phyloP scores from a whole-genome alignment of 2,797 vertebrate genomes.

The Rhinella marina region DNA sequence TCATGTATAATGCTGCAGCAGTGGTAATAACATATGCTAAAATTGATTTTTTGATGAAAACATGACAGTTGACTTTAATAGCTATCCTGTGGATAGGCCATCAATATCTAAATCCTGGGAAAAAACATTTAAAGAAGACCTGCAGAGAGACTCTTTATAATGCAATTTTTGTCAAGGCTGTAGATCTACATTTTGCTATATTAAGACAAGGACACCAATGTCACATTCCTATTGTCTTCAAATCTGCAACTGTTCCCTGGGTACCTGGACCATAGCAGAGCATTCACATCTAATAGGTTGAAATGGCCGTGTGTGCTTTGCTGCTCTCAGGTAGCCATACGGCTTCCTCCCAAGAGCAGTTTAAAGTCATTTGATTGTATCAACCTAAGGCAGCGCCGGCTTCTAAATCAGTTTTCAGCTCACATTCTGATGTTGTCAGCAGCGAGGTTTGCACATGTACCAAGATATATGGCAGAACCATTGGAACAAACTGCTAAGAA shows the following conservation, averaged over 20 bases:
- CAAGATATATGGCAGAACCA: constrained; percentile 29
- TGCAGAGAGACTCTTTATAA: background rate
- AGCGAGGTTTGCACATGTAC: constrained; percentile 7
- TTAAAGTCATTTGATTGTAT: constrained; percentile 24
- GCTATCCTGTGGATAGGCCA: too few relatives aligned
- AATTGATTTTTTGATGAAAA: too few relatives aligned
- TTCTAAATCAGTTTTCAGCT: constrained; percentile 14
- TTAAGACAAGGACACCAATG: background rate
- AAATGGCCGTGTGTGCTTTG: background rate
- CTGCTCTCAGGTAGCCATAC: background rate
- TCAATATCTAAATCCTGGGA: too few relatives aligned
- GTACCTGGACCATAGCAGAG: background rate
- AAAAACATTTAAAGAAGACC: background rate
- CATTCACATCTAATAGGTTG: constrained; percentile 7
- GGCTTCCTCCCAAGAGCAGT: constrained; percentile 15
- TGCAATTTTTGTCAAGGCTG: background rate
- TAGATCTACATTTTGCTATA: background rate
- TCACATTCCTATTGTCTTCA: constrained; percentile 20
- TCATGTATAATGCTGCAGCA: too few relatives aligned
- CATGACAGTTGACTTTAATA: too few relatives aligned
- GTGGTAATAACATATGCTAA: too few relatives aligned
- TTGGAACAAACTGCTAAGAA: background rate
- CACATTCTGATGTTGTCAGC: constrained; percentile 29
- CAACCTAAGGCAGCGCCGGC: constrained; percentile 23
- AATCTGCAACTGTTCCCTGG: background rate